Evolutionary conservation across 2,797 vertebrate species (phyloP), one percentile per base, ranked within the genome.

Genomic region (Leuciscus waleckii): DNA sequence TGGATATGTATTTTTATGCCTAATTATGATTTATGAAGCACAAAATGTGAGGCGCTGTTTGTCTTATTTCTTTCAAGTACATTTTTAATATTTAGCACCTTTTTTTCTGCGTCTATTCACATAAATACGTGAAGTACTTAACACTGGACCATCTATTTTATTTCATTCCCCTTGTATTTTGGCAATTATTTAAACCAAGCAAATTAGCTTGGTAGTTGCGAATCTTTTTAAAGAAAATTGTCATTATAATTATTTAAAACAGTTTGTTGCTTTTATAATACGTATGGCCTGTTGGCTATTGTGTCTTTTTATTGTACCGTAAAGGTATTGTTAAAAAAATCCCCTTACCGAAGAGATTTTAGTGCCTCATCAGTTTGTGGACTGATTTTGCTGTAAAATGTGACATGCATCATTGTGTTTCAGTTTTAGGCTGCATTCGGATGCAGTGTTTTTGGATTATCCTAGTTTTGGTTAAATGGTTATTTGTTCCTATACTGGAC

Each of bases 61-160:
- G 61, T 23, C 51, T 6, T 17, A 4, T 46, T 19, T 67, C 17
- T 32, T 61, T 61, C 58, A 29, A 29, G 26, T 16, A 46, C n/a
- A 49, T 26, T 74, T 49, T 14, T n/a, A 13, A 35, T 67, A 21
- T 29, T 21, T 14, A 32, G 39, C 17, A 58, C 4, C 1, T 49
- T 26, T 67, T 58, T 68, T 67, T 49, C 11, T 35, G 41, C 13
- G 0, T 56, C 21, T 76, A 51, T 51, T 2, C 2, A 16, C 21
- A 70, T 39, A 19, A 43, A 32, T 46, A 78, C 6, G 21, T 78
- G 5, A 58, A 83, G 61, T 51, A 39, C 82, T 39, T 67, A 79
- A 70, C 83, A 84, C 83, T 84, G 75, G 83, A 84, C 35, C 29
- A 63, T 5, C 7, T 13, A 68, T 67, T 84, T 68, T 46, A 46